These are phyloP conservation scores for Enteromius anoplus DNA, from an alignment of 2,797 vertebrate species.

Conservation along the genomic window DNA sequence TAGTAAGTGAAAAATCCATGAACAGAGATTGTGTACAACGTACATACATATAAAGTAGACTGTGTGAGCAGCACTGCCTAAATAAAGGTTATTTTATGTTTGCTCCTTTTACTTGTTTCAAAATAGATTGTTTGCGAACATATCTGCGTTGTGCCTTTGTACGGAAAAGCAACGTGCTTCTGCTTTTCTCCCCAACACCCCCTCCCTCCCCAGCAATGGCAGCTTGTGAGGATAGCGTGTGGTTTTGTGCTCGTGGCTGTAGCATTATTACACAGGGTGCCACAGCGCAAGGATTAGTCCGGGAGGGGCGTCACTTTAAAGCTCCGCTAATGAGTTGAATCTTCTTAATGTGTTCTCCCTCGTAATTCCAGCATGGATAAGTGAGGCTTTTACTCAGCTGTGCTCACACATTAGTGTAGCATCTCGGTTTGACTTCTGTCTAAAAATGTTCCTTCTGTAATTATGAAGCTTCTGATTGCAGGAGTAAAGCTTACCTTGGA, in stretches of 20 bases:
- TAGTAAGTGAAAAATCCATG: constrained; percentile 51
- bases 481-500: neutral
- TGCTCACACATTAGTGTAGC: constrained; percentile 44
- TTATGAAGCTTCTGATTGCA: constrained; percentile 62
- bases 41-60: constrained; percentile 42
- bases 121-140: constrained; percentile 4
- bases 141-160: neutral
- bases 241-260: constrained; percentile 63
- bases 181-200: neutral
- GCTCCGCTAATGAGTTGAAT: constrained; percentile 83
- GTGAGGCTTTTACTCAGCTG: constrained; percentile 79
- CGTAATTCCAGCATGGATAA: constrained; percentile 84
- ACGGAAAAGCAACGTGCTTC: neutral
- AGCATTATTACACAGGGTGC: constrained; percentile 80
- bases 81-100: constrained; percentile 27
- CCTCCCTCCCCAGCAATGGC: constrained; percentile 4
- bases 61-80: neutral
- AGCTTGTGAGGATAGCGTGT: constrained; percentile 61
- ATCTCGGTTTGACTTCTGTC: constrained; percentile 43
- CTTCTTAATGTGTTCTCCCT: constrained; percentile 84
- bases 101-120: constrained; percentile 1
- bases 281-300: constrained; percentile 81
- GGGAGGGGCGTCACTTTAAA: constrained; percentile 81
- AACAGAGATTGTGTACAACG: constrained; percentile 29
- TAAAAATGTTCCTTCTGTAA: constrained; percentile 51